Evolutionary conservation across 2,797 vertebrate genomes (phyloP).

Genomic region (Crax fasciolata): DNA sequence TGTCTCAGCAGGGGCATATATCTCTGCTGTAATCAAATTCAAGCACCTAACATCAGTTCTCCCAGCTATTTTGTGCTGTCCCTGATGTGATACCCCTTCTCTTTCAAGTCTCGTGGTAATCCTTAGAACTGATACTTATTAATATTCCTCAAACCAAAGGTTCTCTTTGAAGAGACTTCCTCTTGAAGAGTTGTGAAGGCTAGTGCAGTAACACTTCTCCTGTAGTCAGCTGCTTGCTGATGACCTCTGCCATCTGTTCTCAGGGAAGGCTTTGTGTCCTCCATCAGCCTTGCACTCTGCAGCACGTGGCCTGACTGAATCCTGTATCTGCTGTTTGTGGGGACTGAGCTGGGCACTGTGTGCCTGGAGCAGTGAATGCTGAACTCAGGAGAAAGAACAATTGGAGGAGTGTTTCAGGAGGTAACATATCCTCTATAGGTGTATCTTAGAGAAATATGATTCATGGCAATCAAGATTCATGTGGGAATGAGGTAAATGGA

Average conservation of each 20-base stretch:
- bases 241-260: neutral
- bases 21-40: neutral
- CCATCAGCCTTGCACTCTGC: neutral
- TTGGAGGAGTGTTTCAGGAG: neutral
- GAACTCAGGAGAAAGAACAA: neutral
- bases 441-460: neutral
- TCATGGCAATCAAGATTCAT: neutral
- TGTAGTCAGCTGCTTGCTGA: neutral
- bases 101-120: neutral
- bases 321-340: accelerated
- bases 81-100: neutral
- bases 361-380: neutral
- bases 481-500: neutral
- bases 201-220: neutral
- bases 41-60: neutral
- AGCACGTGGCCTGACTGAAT: accelerated
- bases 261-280: neutral
- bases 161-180: slow-evolving; percentile 10
- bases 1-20: neutral
- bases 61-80: neutral
- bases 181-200: neutral
- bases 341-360: neutral
- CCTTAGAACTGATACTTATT: neutral
- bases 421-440: accelerated
- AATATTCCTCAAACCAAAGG: neutral